Evolutionary conservation across 2,797 vertebrate genomes (phyloP).

Genomic region (Choloepus didactylus): DNA sequence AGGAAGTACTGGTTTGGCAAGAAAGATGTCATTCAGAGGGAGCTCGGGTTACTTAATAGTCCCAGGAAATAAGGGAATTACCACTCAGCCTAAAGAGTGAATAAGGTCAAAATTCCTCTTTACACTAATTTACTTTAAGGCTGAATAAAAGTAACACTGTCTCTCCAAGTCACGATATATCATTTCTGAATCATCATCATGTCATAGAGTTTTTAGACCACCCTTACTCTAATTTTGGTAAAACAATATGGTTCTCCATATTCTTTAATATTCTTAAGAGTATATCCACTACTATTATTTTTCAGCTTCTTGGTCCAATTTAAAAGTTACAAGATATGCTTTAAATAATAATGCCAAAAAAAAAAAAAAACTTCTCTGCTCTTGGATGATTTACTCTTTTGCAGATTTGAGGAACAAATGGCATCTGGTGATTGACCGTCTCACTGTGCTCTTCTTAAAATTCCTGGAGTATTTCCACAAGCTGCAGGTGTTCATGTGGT

Average conservation of each 20-base stretch:
- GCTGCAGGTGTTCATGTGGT: conserved; percentile 98
- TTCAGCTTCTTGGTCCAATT: background rate
- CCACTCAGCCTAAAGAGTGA: background rate
- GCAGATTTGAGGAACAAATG: conserved; percentile 97
- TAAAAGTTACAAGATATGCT: background rate
- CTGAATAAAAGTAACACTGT: background rate
- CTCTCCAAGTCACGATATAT: background rate
- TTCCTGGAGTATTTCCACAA: conserved; percentile 99
- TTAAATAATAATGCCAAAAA: background rate
- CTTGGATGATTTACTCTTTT: conserved; percentile 38
- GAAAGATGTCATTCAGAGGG: background rate
- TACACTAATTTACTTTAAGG: background rate
- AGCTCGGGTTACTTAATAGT: background rate
- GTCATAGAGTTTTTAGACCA: background rate
- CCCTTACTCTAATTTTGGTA: background rate
- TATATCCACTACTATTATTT: background rate
- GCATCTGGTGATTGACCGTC: conserved; percentile 97
- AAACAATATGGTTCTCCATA: background rate
- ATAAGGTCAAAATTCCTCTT: background rate
- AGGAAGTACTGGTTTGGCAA: background rate
- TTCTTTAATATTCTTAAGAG: background rate
- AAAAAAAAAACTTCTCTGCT: background rate
- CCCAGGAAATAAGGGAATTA: background rate
- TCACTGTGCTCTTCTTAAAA: conserved; percentile 97
- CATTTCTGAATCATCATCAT: background rate